These are phyloP conservation scores for Anolis apletophallus DNA, from an alignment of 2,797 vertebrate species.

Conservation along the genomic window DNA sequence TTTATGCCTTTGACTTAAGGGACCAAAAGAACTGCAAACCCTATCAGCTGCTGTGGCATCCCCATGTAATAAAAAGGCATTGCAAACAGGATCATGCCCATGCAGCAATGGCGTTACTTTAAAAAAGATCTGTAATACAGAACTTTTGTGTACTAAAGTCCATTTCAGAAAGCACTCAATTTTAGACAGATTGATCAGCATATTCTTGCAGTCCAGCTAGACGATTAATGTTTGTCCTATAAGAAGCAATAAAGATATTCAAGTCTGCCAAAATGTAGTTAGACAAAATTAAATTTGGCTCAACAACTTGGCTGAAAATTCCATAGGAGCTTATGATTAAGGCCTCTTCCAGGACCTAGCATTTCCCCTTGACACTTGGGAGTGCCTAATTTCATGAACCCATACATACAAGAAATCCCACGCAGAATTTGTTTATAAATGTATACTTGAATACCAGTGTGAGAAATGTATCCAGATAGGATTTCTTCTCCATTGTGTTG, in stretches of 20 bases:
- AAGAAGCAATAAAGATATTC: not conserved
- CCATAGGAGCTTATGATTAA: not conserved
- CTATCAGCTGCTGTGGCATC: not conserved
- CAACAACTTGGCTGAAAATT: constrained; percentile 11
- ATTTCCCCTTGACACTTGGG: not conserved
- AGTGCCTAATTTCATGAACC: not conserved
- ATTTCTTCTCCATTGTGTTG: not conserved
- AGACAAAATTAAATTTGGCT: constrained; percentile 23
- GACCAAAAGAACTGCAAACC: not conserved
- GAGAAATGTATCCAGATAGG: not conserved
- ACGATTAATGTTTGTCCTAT: not conserved
- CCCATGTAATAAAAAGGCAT: not conserved
- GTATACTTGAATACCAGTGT: not conserved
- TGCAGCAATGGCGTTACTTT: not conserved
- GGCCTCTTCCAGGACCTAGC: not conserved
- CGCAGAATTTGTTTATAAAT: not conserved
- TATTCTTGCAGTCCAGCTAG: not conserved
- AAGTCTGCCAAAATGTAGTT: not conserved
- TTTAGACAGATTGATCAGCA: not conserved
- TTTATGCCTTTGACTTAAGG: not conserved
- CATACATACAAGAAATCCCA: not conserved
- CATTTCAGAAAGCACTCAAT: not conserved
- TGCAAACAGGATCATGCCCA: not conserved
- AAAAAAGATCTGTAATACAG: not conserved
- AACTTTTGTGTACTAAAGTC: constrained; percentile 12